Evolutionary conservation across 2,113 vertebrate species (phyloP).

Genomic region (Tachysurus vachellii): DNA sequence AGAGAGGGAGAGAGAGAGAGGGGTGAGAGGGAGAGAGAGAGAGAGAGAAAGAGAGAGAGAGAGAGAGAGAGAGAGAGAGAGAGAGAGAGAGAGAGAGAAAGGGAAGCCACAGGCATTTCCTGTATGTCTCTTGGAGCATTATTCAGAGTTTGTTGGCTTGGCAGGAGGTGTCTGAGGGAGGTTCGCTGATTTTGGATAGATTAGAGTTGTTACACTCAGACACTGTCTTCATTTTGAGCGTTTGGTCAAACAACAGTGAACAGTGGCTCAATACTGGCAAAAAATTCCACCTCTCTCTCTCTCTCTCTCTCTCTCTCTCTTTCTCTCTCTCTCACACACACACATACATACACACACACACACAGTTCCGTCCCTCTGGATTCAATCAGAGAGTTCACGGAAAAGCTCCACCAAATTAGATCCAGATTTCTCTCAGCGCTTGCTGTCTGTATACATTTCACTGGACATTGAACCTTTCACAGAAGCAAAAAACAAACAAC

Average conservation of each 20-base stretch:
- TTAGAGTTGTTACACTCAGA: constrained; percentile 29
- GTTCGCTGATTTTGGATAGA: constrained; percentile 19
- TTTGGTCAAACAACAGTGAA: constrained; percentile 5
- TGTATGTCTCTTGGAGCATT: constrained; percentile 21
- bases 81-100: not conserved
- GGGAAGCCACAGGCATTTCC: constrained; percentile 24
- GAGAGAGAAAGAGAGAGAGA: not conserved
- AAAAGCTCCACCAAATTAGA: constrained; percentile 88
- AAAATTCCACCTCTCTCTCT: constrained; percentile 11
- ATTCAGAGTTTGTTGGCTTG: constrained; percentile 7
- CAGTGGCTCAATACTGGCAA: constrained; percentile 27
- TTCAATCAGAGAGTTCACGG: constrained; percentile 77
- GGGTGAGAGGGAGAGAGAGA: not conserved
- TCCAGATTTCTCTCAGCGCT: constrained; percentile 75
- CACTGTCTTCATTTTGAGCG: constrained; percentile 19
- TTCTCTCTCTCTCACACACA: not conserved
- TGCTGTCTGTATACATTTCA: constrained; percentile 49
- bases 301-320: not conserved
- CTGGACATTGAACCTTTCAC: constrained; percentile 56
- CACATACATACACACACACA: not conserved
- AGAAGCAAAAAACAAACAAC: constrained; percentile 49
- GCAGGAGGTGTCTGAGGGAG: not conserved
- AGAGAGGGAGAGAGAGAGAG: not conserved
- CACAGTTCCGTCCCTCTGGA: not conserved
- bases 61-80: not conserved